Evolutionary conservation across 2,797 vertebrate species (phyloP).

Genomic region (Falco cherrug): DNA sequence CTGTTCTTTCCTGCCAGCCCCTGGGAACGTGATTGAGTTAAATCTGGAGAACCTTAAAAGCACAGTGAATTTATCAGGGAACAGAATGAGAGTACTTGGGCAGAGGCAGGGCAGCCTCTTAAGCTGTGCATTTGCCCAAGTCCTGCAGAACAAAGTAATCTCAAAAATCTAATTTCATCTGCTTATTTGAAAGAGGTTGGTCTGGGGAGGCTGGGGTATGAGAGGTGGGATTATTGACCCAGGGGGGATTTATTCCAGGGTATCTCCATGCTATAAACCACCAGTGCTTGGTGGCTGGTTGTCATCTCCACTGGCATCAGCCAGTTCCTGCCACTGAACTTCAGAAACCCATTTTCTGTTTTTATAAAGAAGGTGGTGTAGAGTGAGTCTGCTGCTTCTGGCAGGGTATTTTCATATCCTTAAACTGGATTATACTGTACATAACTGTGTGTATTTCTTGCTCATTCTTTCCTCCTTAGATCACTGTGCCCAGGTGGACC

Average conservation of each 20-base stretch:
- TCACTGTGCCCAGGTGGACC: rapidly evolving
- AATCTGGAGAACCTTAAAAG: not conserved
- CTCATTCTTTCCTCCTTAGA: not conserved
- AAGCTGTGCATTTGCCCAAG: too few relatives aligned
- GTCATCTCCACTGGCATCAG: not conserved
- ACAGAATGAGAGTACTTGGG: not conserved
- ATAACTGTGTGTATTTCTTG: rapidly evolving
- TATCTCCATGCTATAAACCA: not conserved
- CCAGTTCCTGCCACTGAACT: not conserved
- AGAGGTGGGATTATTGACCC: not conserved
- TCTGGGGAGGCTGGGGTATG: not conserved
- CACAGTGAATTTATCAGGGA: not conserved
- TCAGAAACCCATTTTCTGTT: not conserved
- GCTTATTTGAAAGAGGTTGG: not conserved
- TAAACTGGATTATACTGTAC: not conserved
- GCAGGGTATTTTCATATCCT: not conserved
- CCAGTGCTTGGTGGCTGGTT: not conserved
- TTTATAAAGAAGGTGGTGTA: not conserved
- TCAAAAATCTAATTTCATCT: not conserved
- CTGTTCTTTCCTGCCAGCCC: not conserved
- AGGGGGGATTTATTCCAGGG: not conserved
- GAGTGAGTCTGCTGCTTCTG: not conserved
- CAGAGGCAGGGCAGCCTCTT: not conserved
- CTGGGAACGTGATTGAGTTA: not conserved
- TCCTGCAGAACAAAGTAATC: not conserved